Evolutionary conservation across 2,888 invertebrate species (phyloP).

Genomic region (Trileptium ribeirensis): DNA sequence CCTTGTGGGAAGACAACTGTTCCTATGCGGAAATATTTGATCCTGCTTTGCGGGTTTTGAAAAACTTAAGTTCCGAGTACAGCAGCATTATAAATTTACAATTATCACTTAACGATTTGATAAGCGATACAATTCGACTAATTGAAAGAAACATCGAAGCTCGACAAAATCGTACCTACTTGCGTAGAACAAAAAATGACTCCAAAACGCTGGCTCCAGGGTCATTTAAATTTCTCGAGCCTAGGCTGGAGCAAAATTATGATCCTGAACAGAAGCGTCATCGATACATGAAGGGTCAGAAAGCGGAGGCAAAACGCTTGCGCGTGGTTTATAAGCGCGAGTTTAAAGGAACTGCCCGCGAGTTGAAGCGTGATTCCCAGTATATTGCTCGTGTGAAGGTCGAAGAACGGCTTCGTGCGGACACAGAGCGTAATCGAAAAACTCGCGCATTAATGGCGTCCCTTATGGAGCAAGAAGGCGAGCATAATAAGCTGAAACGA

Average conservation of each 20-base stretch:
- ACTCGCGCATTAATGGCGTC: background rate
- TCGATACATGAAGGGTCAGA: background rate
- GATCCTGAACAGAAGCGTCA: background rate
- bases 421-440: background rate
- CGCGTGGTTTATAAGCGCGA: background rate
- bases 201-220: background rate
- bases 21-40: background rate
- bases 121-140: no score
- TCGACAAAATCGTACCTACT: background rate
- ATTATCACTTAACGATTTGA: no score
- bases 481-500: background rate
- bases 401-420: background rate
- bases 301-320: background rate
- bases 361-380: background rate
- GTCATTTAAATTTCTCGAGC: background rate
- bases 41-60: background rate
- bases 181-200: background rate
- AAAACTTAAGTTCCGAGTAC: background rate
- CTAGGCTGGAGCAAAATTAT: background rate
- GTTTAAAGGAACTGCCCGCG: background rate
- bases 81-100: background rate
- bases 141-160: background rate
- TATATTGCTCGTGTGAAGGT: background rate
- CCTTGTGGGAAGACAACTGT: background rate
- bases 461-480: background rate